A percentile compares a stretch with the other conserved stretches of the same genome.
These are phyloP conservation scores for Habropoda laboriosa DNA, from an alignment of 1,140 invertebrate species.

Conservation along the genomic window DNA sequence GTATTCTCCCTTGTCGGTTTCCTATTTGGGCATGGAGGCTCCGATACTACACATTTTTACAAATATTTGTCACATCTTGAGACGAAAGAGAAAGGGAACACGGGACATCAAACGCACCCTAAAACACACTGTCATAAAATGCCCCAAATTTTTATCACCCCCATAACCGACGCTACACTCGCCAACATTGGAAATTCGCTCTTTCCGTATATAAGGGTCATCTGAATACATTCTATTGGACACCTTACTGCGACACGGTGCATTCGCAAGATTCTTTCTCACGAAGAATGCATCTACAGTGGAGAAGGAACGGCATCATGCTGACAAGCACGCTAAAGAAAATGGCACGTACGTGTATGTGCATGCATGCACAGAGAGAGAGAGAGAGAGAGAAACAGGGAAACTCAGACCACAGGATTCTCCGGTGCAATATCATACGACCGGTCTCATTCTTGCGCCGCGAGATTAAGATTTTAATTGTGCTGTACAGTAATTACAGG, in stretches of 20 bases:
- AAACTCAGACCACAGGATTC: slow-evolving; percentile 28
- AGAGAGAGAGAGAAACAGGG: background rate
- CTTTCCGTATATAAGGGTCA: background rate
- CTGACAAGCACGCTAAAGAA: background rate
- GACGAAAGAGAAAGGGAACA: too few relatives aligned
- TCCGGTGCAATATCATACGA: slow-evolving; percentile 21
- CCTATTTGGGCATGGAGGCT: too few relatives aligned
- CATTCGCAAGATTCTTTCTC: slow-evolving; percentile 45
- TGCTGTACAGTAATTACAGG: slow-evolving; percentile 56
- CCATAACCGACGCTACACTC: background rate
- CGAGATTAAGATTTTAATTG: slow-evolving; percentile 75
- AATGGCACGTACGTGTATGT: background rate
- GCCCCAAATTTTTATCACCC: too few relatives aligned
- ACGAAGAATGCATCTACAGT: too few relatives aligned
- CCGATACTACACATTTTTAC: too few relatives aligned
- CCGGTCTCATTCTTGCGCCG: slow-evolving; percentile 43
- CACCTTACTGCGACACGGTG: slow-evolving; percentile 5
- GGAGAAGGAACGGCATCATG: background rate
- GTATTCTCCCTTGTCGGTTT: too few relatives aligned
- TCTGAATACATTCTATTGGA: slow-evolving; percentile 21
- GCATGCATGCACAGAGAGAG: background rate
- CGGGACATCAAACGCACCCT: too few relatives aligned
- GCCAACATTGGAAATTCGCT: background rate
- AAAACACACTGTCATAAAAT: too few relatives aligned
- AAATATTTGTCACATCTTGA: too few relatives aligned